Evolutionary conservation across 2,797 vertebrate species (phyloP), one percentile per base, ranked within the genome.

Genomic region (Erithacus rubecula): DNA sequence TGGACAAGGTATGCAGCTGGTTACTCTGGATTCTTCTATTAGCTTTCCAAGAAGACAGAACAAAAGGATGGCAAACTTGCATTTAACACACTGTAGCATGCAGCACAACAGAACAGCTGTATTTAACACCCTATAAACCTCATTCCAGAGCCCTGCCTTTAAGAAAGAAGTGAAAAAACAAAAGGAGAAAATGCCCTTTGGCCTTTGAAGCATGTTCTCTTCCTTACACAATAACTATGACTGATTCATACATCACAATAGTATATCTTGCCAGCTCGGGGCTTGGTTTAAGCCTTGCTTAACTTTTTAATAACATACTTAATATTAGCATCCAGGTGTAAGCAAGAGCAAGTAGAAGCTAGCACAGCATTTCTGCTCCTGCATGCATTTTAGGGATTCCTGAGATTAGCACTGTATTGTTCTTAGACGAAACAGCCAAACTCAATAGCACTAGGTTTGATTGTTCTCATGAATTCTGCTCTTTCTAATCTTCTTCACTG

Each of bases 401-500:
- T 52, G 36, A 91, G 77, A 60, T 75, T 46, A 83, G 27, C 27
- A 29, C 34, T 67, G 13, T 39, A 52, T 63, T 89, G 41, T 74
- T 96, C 53, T 53, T 64, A 32, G 58, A 81, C n/a, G 15, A 81
- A 91, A 86, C 15, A 89, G 44, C 21, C 49, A 68, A 67, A 56
- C 34, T 70, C 58, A 52, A 21, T 16, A 86, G 27, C 30, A 65
- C n/a, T 23, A 43, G 26, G 32, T 83, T 91, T 94, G 70, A 86
- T 77, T 79, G 37, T 78, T 90, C 65, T 81, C 39, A 69, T 41
- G 46, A 93, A 93, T 91, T 75, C 62, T 90, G 51, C 39, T 86
- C 52, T 81, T 94, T 90, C 76, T 68, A 63, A 86, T 89, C 72
- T 82, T 93, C 85, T 78, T 86, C 69, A 26, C 43, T 44, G 76